Evolutionary conservation across 2,888 invertebrate genomes (phyloP).

Genomic region (Conistra vaccinii): DNA sequence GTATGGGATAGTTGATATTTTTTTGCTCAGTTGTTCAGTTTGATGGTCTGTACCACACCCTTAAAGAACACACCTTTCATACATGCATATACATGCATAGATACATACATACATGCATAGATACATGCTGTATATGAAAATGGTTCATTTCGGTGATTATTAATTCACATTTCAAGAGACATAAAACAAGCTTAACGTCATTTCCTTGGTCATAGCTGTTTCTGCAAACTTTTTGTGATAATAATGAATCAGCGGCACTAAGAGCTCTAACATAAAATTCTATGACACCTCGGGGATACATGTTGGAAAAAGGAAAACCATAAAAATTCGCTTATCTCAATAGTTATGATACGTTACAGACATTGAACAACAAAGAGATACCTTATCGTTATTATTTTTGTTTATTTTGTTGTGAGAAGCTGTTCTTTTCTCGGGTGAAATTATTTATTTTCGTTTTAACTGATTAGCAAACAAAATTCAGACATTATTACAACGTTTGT

Average conservation of each 20-base stretch:
- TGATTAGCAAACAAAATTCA: too few relatives aligned
- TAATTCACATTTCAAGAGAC: not conserved
- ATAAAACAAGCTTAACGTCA: not conserved
- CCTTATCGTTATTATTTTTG: not conserved
- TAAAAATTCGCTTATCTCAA: conserved; percentile 8
- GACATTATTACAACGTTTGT: too few relatives aligned
- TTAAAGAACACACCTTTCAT: too few relatives aligned
- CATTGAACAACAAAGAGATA: conserved; percentile 6
- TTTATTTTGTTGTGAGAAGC: not conserved
- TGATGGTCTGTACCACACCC: not conserved
- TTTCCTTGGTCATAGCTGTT: not conserved
- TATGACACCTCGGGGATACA: not conserved
- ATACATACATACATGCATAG: too few relatives aligned
- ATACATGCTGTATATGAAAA: not conserved
- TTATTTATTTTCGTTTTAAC: too few relatives aligned
- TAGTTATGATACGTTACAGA: conserved; percentile 2
- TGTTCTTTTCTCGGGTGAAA: not conserved
- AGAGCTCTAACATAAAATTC: not conserved
- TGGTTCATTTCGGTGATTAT: not conserved
- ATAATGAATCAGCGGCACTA: not conserved
- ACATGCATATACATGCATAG: too few relatives aligned
- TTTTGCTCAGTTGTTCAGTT: not conserved
- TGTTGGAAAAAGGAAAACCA: conserved; percentile 6
- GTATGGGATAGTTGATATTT: not conserved
- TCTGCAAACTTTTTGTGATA: not conserved